These are phyloP conservation scores for Nothoprocta pentlandii DNA, from an alignment of 2,113 vertebrate genomes.

Conservation along the genomic window DNA sequence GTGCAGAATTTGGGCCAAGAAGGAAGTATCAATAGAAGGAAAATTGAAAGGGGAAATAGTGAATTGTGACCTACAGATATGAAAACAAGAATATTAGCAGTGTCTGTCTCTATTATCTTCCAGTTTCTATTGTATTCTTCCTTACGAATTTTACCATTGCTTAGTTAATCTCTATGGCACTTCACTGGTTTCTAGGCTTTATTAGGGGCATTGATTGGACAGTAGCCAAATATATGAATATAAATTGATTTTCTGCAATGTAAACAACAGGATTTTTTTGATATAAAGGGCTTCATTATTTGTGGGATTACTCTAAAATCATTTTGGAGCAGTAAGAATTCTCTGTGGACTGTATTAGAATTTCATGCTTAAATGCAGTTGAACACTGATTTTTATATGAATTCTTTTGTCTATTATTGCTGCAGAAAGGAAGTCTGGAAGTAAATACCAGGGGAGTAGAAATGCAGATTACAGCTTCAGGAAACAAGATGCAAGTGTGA, in stretches of 20 bases:
- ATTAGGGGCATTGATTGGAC: conserved; percentile 47
- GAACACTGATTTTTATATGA: conserved; percentile 65
- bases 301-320: conserved; percentile 66
- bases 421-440: conserved; percentile 27
- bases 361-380: conserved; percentile 74
- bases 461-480: conserved; percentile 49
- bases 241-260: conserved; percentile 75
- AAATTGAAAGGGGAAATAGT: neutral
- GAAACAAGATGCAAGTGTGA: conserved; percentile 57
- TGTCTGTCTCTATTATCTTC: conserved; percentile 14
- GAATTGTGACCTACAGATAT: conserved; percentile 24
- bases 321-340: conserved; percentile 57
- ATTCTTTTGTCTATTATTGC: conserved; percentile 49
- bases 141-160: conserved; percentile 10
- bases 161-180: conserved; percentile 31
- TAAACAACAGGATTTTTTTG: conserved; percentile 57
- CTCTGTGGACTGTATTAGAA: conserved; percentile 62
- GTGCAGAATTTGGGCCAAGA: conserved; percentile 6
- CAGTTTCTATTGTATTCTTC: conserved; percentile 40
- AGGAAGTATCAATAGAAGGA: conserved; percentile 7
- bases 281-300: conserved; percentile 66
- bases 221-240: conserved; percentile 57
- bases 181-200: conserved; percentile 44
- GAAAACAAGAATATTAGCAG: conserved; percentile 28
- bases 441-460: conserved; percentile 41